phyloP scores from a whole-genome alignment of 2,113 vertebrate genomes.

The Nyctereutes procyonoides region DNA sequence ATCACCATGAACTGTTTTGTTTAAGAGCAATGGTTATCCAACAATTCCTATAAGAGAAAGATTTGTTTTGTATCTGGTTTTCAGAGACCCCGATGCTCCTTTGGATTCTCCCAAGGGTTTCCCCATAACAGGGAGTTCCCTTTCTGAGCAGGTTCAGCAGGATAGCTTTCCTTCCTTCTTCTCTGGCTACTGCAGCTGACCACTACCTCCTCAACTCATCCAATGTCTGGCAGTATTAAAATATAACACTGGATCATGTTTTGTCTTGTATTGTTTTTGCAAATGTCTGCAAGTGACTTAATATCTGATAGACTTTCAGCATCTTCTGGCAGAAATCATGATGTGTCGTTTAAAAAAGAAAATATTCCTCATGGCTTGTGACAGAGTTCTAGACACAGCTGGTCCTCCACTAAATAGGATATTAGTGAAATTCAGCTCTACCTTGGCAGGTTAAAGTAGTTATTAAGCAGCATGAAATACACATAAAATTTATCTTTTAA shows the following conservation, averaged over 20 bases:
- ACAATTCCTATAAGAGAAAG: not conserved
- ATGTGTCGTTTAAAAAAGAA: conserved; percentile 49
- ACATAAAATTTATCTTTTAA: not conserved
- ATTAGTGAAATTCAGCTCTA: not conserved
- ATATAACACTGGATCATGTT: conserved; percentile 38
- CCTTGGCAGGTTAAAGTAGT: not conserved
- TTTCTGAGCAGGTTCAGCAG: not conserved
- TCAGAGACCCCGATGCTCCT: not conserved
- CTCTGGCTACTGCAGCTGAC: not conserved
- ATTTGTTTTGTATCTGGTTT: not conserved
- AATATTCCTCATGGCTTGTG: not conserved
- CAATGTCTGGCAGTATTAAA: conserved; percentile 24
- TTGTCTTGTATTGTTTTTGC: conserved; percentile 42
- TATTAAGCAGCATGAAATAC: conserved; percentile 5
- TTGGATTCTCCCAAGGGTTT: not conserved
- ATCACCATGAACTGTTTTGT: not conserved
- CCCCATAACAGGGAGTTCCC: not conserved
- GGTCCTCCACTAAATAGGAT: not conserved
- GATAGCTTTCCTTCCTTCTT: not conserved
- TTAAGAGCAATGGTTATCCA: not conserved
- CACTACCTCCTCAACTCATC: not conserved
- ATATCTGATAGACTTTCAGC: conserved; percentile 11
- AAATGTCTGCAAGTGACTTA: conserved; percentile 5
- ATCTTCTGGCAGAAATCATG: conserved; percentile 24
- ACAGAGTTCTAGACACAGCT: not conserved